A percentile compares a stretch with the other conserved stretches of the same genome.
These are phyloP conservation scores for Caranx ignobilis DNA, from an alignment of 2,113 vertebrate genomes.

Conservation along the genomic window DNA sequence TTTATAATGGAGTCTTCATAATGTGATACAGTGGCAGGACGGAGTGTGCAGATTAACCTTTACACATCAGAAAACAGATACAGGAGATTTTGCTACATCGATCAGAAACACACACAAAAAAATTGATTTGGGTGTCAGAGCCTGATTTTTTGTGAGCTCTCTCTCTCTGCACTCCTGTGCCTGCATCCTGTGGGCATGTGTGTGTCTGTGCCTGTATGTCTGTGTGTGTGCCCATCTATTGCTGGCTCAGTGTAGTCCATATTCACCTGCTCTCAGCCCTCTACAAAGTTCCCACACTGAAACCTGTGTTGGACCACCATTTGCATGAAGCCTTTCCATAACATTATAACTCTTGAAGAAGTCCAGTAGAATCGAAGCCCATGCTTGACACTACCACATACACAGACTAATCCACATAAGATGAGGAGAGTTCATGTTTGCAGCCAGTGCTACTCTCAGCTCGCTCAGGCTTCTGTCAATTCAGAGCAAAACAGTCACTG, in stretches of 20 bases:
- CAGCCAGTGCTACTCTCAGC: background rate
- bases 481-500: background rate
- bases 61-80: background rate
- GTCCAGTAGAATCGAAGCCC: background rate
- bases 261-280: background rate
- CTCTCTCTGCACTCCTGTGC: no score
- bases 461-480: background rate
- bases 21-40: background rate
- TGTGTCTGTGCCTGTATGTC: no score
- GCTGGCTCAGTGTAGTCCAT: background rate
- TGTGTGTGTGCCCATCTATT: no score
- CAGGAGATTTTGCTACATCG: background rate
- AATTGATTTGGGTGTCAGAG: no score
- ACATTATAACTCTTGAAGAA: background rate
- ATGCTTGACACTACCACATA: background rate
- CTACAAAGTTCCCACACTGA: background rate
- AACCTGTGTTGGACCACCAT: background rate
- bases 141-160: no score
- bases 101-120: background rate
- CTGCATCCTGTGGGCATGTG: no score
- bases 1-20: background rate
- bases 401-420: background rate
- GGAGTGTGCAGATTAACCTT: background rate
- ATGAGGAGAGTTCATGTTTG: background rate
- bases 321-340: background rate